Conservation (phyloP, 2,797 vertebrate species). For the Meriones psammophilus region DNA sequence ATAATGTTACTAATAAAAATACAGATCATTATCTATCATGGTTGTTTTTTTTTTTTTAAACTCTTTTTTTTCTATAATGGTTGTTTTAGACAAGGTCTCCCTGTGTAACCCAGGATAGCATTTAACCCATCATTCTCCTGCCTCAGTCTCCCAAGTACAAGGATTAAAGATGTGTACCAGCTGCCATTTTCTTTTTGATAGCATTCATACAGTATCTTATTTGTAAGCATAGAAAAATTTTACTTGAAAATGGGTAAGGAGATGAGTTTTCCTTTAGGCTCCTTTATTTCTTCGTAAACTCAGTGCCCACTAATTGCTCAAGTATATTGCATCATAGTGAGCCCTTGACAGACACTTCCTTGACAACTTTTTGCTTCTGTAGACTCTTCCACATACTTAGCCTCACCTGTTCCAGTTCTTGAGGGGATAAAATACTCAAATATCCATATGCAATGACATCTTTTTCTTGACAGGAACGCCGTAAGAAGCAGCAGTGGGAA, state of each 20-base stretch:
- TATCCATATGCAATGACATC: fast-evolving
- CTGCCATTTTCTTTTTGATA: background rate
- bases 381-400: fast-evolving
- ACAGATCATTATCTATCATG: background rate
- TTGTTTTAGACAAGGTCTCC: background rate
- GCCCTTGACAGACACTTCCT: background rate
- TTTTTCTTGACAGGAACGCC: constrained; percentile 89
- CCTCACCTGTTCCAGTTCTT: fast-evolving
- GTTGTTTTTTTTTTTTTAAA: background rate
- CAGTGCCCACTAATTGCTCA: background rate
- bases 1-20: background rate
- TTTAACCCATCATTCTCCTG: background rate
- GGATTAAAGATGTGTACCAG: background rate
- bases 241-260: constrained; percentile 23
- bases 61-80: no score
- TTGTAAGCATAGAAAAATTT: background rate
- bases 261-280: background rate
- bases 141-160: background rate
- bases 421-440: fast-evolving
- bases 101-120: background rate
- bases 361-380: background rate
- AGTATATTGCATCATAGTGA: background rate
- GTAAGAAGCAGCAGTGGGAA: constrained; percentile 91
- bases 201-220: background rate
- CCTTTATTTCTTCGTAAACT: background rate